phyloP scores from a whole-genome alignment of 1,140 invertebrate species.

The Harlomillsia oculata region DNA sequence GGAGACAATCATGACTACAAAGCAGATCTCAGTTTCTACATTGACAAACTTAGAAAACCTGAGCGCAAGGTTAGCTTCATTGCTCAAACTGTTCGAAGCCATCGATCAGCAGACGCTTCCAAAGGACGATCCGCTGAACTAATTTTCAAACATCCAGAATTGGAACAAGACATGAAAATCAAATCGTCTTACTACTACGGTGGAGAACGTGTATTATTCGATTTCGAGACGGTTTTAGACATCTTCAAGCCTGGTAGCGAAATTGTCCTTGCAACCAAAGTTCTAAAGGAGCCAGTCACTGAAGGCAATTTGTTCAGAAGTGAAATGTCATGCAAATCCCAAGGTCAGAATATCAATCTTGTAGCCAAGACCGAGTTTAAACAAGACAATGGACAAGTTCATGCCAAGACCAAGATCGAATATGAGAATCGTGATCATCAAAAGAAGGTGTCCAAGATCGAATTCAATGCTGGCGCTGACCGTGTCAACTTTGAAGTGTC shows the following conservation, averaged over 20 bases:
- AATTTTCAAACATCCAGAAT: conserved; percentile 20
- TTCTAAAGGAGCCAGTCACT: neutral
- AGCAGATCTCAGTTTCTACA: conserved; percentile 16
- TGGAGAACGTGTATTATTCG: neutral
- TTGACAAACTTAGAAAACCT: conserved; percentile 24
- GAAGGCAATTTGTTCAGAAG: no score
- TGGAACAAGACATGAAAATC: conserved; percentile 6
- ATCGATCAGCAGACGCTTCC: neutral
- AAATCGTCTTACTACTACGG: neutral
- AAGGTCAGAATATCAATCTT: conserved; percentile 6
- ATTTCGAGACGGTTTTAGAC: conserved; percentile 20
- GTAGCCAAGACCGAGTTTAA: conserved; percentile 10
- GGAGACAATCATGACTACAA: neutral
- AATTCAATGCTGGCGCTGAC: neutral
- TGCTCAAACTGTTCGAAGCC: neutral
- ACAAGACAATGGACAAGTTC: neutral
- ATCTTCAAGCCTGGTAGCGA: conserved; percentile 21
- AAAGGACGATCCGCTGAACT: neutral
- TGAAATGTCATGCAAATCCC: no score
- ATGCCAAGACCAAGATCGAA: neutral
- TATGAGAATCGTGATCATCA: conserved; percentile 20
- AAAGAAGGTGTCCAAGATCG: conserved; percentile 14
- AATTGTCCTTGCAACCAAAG: conserved; percentile 2
- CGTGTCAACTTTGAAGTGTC: conserved; percentile 7
- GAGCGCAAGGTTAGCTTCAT: conserved; percentile 15